A percentile compares a stretch with the other conserved stretches of the same genome.
These are phyloP conservation scores for cattle (Bos taurus) DNA, from an alignment of 2,113 vertebrate species.

Conservation along the genomic window DNA sequence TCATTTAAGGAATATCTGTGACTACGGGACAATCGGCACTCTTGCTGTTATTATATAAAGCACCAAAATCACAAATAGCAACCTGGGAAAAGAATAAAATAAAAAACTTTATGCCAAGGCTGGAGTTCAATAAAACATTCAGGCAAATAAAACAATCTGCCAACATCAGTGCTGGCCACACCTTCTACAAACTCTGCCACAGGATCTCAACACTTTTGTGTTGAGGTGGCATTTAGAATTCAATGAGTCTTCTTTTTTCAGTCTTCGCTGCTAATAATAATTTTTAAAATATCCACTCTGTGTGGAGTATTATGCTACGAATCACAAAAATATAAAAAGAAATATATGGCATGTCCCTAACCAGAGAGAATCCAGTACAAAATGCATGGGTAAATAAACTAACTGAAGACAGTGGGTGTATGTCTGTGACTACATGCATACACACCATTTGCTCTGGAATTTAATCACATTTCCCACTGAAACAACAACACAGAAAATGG, in stretches of 20 bases:
- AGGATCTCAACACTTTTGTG: background rate
- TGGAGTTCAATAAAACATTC: slow-evolving; percentile 19
- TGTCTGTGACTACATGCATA: background rate
- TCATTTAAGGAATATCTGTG: background rate
- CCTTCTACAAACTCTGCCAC: slow-evolving; percentile 10
- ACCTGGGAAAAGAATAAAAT: background rate
- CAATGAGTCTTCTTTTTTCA: background rate
- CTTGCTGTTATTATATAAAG: background rate
- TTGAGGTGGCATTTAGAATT: background rate
- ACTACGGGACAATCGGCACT: background rate
- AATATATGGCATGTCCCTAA: background rate
- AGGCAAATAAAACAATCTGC: slow-evolving; percentile 11
- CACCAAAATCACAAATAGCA: background rate
- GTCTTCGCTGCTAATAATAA: background rate
- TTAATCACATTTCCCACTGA: background rate
- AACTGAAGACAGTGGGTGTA: background rate
- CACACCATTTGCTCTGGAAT: background rate
- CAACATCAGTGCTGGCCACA: background rate
- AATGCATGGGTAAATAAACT: background rate
- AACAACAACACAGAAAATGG: background rate
- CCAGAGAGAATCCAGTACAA: background rate
- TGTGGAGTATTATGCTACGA: background rate
- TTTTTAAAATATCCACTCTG: background rate
- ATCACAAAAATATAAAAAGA: slow-evolving; percentile 1
- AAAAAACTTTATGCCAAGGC: background rate